phyloP scores from a whole-genome alignment of 1,140 invertebrate species.

The Ooceraea biroi region DNA sequence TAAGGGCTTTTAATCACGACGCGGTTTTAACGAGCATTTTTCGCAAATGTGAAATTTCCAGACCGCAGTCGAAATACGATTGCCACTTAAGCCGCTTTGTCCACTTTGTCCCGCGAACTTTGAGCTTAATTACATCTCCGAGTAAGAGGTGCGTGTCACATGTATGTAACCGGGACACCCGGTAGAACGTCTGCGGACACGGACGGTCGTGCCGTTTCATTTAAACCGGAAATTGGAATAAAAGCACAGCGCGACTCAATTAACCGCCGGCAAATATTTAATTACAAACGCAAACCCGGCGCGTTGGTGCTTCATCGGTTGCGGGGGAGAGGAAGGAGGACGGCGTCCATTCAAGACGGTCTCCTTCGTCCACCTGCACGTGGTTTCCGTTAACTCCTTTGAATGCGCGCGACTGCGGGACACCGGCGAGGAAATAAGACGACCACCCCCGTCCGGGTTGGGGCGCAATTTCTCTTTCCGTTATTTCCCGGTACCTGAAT shows the following conservation, averaged over 20 bases:
- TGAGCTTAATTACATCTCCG: slow-evolving; percentile 39
- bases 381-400: slow-evolving; percentile 63
- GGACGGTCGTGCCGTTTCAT: slow-evolving; percentile 65
- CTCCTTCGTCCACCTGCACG: slow-evolving; percentile 64
- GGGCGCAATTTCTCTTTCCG: slow-evolving; percentile 69
- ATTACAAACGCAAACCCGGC: slow-evolving; percentile 75
- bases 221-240: slow-evolving; percentile 75
- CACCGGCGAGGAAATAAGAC: slow-evolving; percentile 51
- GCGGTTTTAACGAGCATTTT: slow-evolving; percentile 1
- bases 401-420: slow-evolving; percentile 43
- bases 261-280: slow-evolving; percentile 76
- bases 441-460: slow-evolving; percentile 22
- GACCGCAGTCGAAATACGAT: not conserved
- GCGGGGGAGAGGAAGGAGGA: slow-evolving; percentile 10
- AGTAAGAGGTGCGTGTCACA: slow-evolving; percentile 24
- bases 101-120: slow-evolving; percentile 19
- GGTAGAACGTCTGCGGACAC: slow-evolving; percentile 38
- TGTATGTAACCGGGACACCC: slow-evolving; percentile 26
- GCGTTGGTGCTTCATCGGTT: slow-evolving; percentile 67
- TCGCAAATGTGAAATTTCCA: slow-evolving; percentile 19
- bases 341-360: slow-evolving; percentile 60
- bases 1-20: not conserved
- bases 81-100: slow-evolving; percentile 27
- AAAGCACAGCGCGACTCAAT: slow-evolving; percentile 75
- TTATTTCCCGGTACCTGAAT: slow-evolving; percentile 65